phyloP scores from a whole-genome alignment of 2,797 vertebrate genomes.

The Leuciscus waleckii region DNA sequence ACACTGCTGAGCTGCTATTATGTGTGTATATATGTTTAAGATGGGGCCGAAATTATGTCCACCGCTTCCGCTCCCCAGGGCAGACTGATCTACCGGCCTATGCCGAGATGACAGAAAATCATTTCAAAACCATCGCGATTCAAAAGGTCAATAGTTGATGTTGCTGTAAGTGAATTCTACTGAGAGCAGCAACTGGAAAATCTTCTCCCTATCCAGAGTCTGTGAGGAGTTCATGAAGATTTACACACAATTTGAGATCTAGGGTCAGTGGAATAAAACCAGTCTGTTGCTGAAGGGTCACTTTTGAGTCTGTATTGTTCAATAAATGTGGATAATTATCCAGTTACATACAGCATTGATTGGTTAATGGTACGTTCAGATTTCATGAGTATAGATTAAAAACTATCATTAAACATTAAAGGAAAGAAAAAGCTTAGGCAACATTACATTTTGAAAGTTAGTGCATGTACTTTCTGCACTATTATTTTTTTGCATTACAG shows the following conservation, averaged over 20 bases:
- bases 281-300: not conserved
- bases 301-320: not conserved
- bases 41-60: not conserved
- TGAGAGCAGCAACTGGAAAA: slow-evolving; percentile 39
- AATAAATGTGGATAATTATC: slow-evolving; percentile 4
- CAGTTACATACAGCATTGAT: slow-evolving; percentile 14
- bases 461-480: not conserved
- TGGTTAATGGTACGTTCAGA: slow-evolving; percentile 5
- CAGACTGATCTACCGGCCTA: slow-evolving; percentile 41
- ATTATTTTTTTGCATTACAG: not conserved
- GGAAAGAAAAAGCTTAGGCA: not conserved
- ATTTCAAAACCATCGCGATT: slow-evolving; percentile 61
- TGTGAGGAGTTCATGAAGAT: slow-evolving; percentile 33
- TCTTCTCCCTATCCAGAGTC: slow-evolving; percentile 29
- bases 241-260: not conserved
- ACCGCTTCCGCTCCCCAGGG: slow-evolving; percentile 45
- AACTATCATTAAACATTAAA: not conserved
- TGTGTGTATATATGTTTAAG: slow-evolving; percentile 18
- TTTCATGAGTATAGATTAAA: slow-evolving; percentile 18
- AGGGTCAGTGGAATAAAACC: slow-evolving; percentile 10
- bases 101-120: slow-evolving; percentile 68
- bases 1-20: slow-evolving; percentile 20
- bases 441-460: not conserved
- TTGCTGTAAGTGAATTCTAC: slow-evolving; percentile 52
- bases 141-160: slow-evolving; percentile 68